Evolutionary conservation across 2,797 vertebrate species (phyloP).

Genomic region (Pseudochirops corinnae): DNA sequence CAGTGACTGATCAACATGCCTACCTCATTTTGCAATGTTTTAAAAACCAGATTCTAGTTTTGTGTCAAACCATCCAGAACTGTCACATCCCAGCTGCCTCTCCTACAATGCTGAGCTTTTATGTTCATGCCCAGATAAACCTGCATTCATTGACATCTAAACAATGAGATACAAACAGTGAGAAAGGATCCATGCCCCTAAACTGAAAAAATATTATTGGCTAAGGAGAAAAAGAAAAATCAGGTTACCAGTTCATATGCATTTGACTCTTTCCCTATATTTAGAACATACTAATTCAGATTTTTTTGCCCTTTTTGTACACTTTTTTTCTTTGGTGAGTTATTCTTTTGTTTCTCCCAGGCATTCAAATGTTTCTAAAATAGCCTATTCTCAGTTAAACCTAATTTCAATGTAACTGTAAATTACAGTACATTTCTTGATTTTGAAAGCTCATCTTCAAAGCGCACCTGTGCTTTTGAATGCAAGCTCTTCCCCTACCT

Average conservation of each 20-base stretch:
- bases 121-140: background rate
- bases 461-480: background rate
- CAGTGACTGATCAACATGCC: constrained; percentile 52
- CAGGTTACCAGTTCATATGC: background rate
- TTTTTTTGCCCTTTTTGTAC: background rate
- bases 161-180: background rate
- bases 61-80: constrained; percentile 45
- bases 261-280: background rate
- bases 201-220: background rate
- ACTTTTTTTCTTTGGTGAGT: background rate
- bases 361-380: constrained; percentile 25
- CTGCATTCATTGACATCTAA: background rate
- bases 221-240: background rate
- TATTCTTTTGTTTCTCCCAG: background rate
- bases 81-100: constrained; percentile 38
- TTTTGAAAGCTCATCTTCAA: constrained; percentile 12
- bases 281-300: background rate
- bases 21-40: constrained; percentile 48
- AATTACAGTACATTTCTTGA: background rate
- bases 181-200: background rate
- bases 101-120: constrained; percentile 34
- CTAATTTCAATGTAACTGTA: background rate
- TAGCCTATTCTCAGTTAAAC: background rate
- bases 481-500: background rate
- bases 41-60: constrained; percentile 53